These are phyloP conservation scores for Thripadectes ignobilis DNA, from an alignment of 2,797 vertebrate genomes.

Conservation along the genomic window DNA sequence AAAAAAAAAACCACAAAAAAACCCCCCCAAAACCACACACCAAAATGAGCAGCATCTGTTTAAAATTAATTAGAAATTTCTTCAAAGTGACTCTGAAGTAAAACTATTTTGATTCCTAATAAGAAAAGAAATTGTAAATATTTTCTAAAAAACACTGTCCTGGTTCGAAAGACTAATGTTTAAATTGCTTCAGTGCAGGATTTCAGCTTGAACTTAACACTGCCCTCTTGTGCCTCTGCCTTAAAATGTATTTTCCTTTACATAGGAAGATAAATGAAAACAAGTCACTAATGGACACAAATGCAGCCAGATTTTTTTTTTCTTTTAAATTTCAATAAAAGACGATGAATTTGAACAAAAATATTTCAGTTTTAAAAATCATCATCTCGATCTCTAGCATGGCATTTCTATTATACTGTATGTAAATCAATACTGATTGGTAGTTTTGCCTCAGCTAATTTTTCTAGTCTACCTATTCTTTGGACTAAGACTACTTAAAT, in stretches of 20 bases:
- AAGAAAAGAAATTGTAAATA: background rate
- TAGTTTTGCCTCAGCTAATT: background rate
- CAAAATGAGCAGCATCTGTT: background rate
- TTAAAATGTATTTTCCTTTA: background rate
- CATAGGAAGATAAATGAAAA: background rate
- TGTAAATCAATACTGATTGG: background rate
- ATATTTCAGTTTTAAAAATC: background rate
- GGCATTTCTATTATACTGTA: background rate
- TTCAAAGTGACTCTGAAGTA: constrained; percentile 32
- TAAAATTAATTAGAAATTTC: constrained; percentile 44
- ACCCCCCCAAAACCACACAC: background rate
- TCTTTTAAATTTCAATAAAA: background rate
- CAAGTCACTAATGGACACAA: background rate
- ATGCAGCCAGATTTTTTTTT: background rate
- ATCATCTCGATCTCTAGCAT: background rate
- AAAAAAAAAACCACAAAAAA: background rate
- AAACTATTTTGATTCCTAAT: background rate
- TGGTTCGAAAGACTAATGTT: background rate
- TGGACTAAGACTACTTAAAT: background rate
- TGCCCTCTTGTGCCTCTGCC: constrained; percentile 63
- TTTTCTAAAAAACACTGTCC: background rate
- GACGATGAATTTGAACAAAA: background rate
- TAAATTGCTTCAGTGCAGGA: background rate
- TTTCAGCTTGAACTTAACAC: constrained; percentile 53
- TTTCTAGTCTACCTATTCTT: background rate